A percentile compares a stretch with the other conserved stretches of the same genome.
These are phyloP conservation scores for Bolborhynchus lineola DNA, from an alignment of 2,113 vertebrate species.

Conservation along the genomic window DNA sequence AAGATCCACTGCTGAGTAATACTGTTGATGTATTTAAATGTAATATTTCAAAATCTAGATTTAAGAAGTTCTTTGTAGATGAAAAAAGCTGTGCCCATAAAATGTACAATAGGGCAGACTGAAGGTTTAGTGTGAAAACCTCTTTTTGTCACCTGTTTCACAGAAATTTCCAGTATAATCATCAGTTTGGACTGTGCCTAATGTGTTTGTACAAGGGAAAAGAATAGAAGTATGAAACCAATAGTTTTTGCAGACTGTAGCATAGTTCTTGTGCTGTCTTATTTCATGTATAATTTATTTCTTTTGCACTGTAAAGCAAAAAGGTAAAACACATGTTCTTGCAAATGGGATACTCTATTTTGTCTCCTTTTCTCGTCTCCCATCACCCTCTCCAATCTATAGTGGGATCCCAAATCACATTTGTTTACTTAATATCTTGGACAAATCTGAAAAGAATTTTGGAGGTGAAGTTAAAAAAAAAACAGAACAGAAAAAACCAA, in stretches of 20 bases:
- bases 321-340: neutral
- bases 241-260: neutral
- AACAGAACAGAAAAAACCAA: neutral
- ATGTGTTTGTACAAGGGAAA: neutral
- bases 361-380: neutral
- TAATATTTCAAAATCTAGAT: neutral
- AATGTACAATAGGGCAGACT: fast-evolving
- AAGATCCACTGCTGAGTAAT: neutral
- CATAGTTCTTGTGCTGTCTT: neutral
- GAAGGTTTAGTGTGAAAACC: neutral
- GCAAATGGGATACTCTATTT: neutral
- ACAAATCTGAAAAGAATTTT: neutral
- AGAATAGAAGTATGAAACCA: neutral
- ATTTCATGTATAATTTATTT: neutral
- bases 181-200: neutral
- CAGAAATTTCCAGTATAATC: neutral
- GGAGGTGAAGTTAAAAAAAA: too few relatives aligned
- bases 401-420: neutral
- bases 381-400: neutral
- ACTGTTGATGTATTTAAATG: neutral
- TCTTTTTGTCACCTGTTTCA: neutral
- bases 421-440: neutral
- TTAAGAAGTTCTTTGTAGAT: neutral
- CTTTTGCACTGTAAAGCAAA: neutral
- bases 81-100: neutral